Percentiles rank a stretch among this genome's conserved stretches.
Conservation (phyloP, 1,140 invertebrate genomes). For the Drosophila cardini region DNA sequence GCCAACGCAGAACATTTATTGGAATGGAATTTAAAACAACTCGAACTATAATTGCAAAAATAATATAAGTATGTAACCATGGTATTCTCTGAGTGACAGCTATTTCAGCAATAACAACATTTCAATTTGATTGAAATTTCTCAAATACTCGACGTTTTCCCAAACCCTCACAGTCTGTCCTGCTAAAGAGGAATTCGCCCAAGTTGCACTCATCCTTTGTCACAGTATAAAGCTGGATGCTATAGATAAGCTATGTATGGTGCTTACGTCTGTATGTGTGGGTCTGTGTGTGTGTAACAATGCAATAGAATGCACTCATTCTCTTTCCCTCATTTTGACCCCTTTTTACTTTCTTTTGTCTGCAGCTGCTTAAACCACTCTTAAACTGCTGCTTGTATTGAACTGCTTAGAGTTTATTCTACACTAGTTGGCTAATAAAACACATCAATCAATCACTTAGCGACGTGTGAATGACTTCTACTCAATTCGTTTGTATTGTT, state of each 20-base stretch:
- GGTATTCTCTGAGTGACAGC: no score
- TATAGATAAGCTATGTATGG: not conserved
- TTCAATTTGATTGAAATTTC: slow-evolving; percentile 8
- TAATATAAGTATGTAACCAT: no score
- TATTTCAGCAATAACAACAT: slow-evolving; percentile 2
- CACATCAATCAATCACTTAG: slow-evolving; percentile 42
- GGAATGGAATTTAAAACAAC: not conserved
- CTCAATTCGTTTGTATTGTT: slow-evolving; percentile 4
- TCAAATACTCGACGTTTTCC: not conserved
- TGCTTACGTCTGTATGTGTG: not conserved
- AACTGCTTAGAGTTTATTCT: not conserved
- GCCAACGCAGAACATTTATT: not conserved
- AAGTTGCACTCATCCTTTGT: not conserved
- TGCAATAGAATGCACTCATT: slow-evolving; percentile 4
- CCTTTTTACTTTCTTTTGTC: slow-evolving; percentile 15
- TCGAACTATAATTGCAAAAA: no score
- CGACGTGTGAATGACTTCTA: slow-evolving; percentile 30
- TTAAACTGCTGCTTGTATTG: slow-evolving; percentile 15
- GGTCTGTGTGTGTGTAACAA: not conserved
- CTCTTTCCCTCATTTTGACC: no score
- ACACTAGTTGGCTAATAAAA: slow-evolving; percentile 2
- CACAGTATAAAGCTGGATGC: slow-evolving; percentile 9
- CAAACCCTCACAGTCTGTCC: not conserved
- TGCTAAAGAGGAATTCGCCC: not conserved
- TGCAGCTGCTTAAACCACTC: slow-evolving; percentile 6